phyloP scores from a whole-genome alignment of 2,888 invertebrate species.

The Trichopria drosophilae region DNA sequence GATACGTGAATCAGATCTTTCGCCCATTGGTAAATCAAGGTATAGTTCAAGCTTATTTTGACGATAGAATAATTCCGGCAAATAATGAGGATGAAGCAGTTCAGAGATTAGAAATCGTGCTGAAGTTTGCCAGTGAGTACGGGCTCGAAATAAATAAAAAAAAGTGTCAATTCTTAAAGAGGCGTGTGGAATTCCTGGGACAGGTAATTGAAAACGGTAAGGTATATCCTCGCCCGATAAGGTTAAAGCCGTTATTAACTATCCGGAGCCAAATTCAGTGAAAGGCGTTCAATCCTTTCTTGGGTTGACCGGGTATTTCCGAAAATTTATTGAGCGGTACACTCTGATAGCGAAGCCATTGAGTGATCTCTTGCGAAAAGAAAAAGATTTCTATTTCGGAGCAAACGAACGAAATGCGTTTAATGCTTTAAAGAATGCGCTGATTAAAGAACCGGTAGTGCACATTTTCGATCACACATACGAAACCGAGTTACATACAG shows the following conservation, averaged over 20 bases:
- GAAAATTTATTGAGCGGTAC: conserved; percentile 28
- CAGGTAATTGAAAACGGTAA: conserved; percentile 12
- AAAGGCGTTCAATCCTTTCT: conserved; percentile 35
- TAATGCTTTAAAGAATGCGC: conserved; percentile 8
- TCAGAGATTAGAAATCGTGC: conserved; percentile 23
- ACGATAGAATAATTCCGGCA: neutral
- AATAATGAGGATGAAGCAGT: conserved; percentile 3
- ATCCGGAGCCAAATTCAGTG: conserved; percentile 12
- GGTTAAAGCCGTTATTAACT: conserved; percentile 18
- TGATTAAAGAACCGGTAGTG: conserved; percentile 28
- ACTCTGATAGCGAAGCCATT: conserved; percentile 25
- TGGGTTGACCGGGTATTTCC: conserved; percentile 30
- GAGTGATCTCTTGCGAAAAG: conserved; percentile 24
- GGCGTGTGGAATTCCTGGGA: conserved; percentile 24
- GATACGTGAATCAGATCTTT: conserved; percentile 20
- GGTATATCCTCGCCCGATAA: conserved; percentile 20
- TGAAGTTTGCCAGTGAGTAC: conserved; percentile 19
- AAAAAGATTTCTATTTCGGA: conserved; percentile 13
- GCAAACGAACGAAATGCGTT: conserved; percentile 25
- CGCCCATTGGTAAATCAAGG: neutral
- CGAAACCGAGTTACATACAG: conserved; percentile 26
- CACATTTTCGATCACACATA: conserved; percentile 20
- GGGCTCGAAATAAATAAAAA: conserved; percentile 25
- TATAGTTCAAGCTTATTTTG: neutral
- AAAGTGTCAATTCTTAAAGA: conserved; percentile 26